A percentile compares a stretch with the other conserved stretches of the same genome.
Conservation (phyloP, 2,888 invertebrate species). For the Digitonthophagus gazella region DNA sequence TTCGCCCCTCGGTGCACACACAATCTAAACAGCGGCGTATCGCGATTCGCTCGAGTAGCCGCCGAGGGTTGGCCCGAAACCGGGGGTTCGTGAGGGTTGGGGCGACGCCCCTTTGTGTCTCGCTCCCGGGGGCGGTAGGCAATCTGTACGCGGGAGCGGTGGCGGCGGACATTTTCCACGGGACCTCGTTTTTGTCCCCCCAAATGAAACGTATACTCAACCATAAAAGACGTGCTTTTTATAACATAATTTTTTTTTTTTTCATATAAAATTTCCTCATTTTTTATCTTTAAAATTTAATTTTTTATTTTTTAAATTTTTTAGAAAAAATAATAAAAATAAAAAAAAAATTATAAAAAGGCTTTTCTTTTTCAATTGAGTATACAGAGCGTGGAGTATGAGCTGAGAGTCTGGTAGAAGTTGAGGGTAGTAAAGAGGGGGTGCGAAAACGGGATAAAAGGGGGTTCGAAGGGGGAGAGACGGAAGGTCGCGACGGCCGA, state of each 20-base stretch:
- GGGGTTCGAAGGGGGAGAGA: neutral
- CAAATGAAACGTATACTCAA: neutral
- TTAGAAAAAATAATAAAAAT: neutral
- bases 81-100: conserved; percentile 5
- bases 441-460: conserved; percentile 17
- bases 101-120: conserved; percentile 18
- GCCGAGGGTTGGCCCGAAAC: conserved; percentile 40
- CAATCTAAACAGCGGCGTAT: conserved; percentile 48
- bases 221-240: neutral
- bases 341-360: neutral
- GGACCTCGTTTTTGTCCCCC: conserved; percentile 18
- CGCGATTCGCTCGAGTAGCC: conserved; percentile 49
- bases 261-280: no score
- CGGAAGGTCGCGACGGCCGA: conserved; percentile 24
- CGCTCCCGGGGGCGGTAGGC: conserved; percentile 10
- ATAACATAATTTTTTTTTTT: no score
- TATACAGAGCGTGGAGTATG: neutral
- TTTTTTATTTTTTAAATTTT: no score
- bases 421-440: conserved; percentile 11
- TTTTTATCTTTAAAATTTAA: no score
- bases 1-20: conserved; percentile 38
- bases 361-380: neutral
- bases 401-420: neutral
- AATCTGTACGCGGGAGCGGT: conserved; percentile 17
- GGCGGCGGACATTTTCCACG: conserved; percentile 23